Conservation (phyloP, 92 coral and sea anemone genomes). For the Porites rus region DNA sequence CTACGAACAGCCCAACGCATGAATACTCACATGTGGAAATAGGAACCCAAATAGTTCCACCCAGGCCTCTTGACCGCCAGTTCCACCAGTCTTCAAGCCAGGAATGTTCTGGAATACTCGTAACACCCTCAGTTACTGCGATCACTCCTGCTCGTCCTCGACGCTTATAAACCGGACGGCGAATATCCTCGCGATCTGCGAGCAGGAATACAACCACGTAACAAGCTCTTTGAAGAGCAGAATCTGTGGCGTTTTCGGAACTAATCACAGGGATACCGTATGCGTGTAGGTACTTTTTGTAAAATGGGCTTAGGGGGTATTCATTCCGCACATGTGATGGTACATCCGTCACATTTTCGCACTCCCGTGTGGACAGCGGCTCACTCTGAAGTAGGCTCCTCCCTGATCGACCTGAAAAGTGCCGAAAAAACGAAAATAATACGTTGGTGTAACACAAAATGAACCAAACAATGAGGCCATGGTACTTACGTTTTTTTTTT, state of each 20-base stretch:
- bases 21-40: constrained; percentile 85
- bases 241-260: constrained; percentile 73
- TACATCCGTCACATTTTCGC: constrained; percentile 70
- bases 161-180: constrained; percentile 82
- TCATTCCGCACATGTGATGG: constrained; percentile 71
- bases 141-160: constrained; percentile 96
- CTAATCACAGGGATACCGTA: constrained; percentile 95
- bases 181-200: constrained; percentile 95
- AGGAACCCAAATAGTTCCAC: constrained; percentile 87
- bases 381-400: constrained; percentile 17
- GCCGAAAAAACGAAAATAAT: too few species aligned
- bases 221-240: constrained; percentile 92
- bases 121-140: constrained; percentile 78
- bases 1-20: too few species aligned
- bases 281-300: constrained; percentile 93
- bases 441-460: too few species aligned
- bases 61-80: constrained; percentile 93
- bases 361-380: constrained; percentile 82
- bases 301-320: constrained; percentile 76
- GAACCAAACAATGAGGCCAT: too few species aligned
- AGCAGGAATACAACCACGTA: constrained; percentile 90
- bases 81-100: constrained; percentile 93
- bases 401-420: neutral
- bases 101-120: constrained; percentile 95
- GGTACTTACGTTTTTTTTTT: too few species aligned